phyloP scores from a whole-genome alignment of 2,113 vertebrate species.

The Meleagris gallopavo region DNA sequence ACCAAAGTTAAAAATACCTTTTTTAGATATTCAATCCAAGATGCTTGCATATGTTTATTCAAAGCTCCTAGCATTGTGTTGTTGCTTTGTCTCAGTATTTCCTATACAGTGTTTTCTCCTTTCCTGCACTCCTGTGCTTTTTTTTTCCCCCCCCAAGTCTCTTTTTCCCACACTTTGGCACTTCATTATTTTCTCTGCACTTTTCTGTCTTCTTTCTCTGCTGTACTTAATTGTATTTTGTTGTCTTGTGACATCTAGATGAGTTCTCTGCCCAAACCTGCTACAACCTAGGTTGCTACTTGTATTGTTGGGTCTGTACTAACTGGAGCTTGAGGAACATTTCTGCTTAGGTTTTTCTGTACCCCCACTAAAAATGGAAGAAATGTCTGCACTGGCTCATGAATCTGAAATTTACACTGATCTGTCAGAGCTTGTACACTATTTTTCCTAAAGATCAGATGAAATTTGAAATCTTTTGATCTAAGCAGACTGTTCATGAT shows the following conservation, averaged over 20 bases:
- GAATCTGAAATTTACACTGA: neutral
- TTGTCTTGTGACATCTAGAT: neutral
- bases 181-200: neutral
- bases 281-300: neutral
- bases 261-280: neutral
- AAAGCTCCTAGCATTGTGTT: neutral
- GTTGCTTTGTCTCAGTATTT: neutral
- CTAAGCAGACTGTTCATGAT: neutral
- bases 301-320: neutral
- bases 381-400: neutral
- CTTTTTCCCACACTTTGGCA: neutral
- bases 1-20: neutral
- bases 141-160: neutral
- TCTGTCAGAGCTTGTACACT: neutral
- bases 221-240: neutral
- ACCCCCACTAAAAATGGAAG: accelerated
- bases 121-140: neutral
- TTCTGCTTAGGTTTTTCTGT: neutral
- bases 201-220: neutral
- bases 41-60: neutral
- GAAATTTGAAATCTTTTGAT: neutral
- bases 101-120: neutral
- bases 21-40: neutral
- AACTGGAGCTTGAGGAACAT: neutral
- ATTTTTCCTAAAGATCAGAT: neutral